These are phyloP conservation scores for Enteromius thamalakanensis DNA, from an alignment of 2,797 vertebrate genomes.

Conservation along the genomic window DNA sequence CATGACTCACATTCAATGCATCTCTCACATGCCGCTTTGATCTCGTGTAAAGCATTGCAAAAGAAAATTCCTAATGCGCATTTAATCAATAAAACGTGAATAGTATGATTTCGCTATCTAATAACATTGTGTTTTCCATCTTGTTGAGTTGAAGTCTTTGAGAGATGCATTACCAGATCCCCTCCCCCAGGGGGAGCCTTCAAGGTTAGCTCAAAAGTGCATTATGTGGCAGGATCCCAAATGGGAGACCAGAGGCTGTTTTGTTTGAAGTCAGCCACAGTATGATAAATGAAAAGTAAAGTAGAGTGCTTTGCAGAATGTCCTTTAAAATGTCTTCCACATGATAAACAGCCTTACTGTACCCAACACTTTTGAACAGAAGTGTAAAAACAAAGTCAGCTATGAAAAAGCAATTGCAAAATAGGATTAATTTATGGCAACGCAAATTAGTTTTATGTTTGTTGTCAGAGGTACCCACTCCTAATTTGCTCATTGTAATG, in stretches of 20 bases:
- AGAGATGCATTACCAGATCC: not conserved
- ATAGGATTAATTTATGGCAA: not conserved
- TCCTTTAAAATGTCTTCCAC: not conserved
- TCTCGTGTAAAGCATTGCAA: not conserved
- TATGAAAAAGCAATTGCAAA: not conserved
- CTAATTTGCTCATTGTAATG: not conserved
- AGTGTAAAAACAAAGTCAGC: not conserved
- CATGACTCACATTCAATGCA: not conserved
- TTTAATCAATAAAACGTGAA: not conserved
- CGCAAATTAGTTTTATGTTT: not conserved
- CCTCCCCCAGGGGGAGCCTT: not conserved
- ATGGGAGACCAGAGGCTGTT: not conserved
- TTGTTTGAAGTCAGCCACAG: not conserved
- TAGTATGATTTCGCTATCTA: not conserved
- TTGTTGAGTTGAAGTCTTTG: not conserved
- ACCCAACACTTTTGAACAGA: not conserved
- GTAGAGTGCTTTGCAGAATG: not conserved
- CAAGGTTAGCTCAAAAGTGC: not conserved
- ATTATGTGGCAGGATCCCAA: slow-evolving; percentile 3
- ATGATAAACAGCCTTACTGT: not conserved
- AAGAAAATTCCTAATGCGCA: not conserved
- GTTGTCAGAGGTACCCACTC: not conserved
- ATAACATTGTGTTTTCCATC: not conserved
- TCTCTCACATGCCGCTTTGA: not conserved
- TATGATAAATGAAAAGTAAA: not conserved